phyloP scores from a whole-genome alignment of 2,888 invertebrate genomes.

The Parnassius smintheus region DNA sequence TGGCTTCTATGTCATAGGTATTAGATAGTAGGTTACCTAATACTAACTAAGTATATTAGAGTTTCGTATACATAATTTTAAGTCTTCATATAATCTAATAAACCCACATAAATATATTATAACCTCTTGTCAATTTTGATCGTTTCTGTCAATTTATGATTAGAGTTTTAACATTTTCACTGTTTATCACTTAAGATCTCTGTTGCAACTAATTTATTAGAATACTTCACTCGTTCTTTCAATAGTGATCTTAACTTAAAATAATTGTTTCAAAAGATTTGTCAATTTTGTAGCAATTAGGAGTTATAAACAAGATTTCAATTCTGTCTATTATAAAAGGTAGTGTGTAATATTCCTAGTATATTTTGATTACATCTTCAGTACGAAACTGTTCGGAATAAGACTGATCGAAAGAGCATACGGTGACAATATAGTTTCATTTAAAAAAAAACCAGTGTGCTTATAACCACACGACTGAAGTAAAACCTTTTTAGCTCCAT shows the following conservation, averaged over 20 bases:
- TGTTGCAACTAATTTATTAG: slow-evolving; percentile 7
- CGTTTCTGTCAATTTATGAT: slow-evolving; percentile 47
- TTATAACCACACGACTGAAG: too few relatives aligned
- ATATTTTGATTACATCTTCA: slow-evolving; percentile 30
- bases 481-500: too few relatives aligned
- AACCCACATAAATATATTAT: too few relatives aligned
- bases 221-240: slow-evolving; percentile 31
- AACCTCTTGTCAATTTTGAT: slow-evolving; percentile 43
- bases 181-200: slow-evolving; percentile 22
- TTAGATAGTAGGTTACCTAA: background rate
- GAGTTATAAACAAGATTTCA: slow-evolving; percentile 1
- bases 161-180: slow-evolving; percentile 19
- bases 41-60: background rate
- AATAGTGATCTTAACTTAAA: slow-evolving; percentile 31
- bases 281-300: slow-evolving; percentile 3
- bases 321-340: background rate
- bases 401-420: slow-evolving; percentile 47
- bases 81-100: background rate
- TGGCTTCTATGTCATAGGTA: background rate
- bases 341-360: background rate
- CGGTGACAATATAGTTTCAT: slow-evolving; percentile 24
- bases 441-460: background rate
- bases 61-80: background rate
- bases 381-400: slow-evolving; percentile 40
- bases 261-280: background rate